These are phyloP conservation scores for Phoeniculus purpureus DNA, from an alignment of 2,797 vertebrate genomes.

Conservation along the genomic window DNA sequence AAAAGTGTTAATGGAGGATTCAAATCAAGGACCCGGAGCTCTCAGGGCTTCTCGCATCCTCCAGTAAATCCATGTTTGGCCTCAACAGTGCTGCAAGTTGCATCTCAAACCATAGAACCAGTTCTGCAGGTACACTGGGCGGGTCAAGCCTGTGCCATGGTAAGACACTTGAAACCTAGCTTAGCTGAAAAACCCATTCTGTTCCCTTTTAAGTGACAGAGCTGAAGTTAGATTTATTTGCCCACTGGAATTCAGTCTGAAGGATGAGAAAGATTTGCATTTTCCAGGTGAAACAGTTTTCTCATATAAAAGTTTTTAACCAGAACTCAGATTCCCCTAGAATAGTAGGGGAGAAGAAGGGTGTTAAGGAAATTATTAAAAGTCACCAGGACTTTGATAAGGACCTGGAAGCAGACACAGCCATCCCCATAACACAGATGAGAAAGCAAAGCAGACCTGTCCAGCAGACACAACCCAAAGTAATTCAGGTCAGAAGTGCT, in stretches of 20 bases:
- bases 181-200: neutral
- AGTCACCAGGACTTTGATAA: neutral
- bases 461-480: slow-evolving; percentile 12
- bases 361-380: neutral
- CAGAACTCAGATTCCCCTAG: neutral
- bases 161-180: neutral
- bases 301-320: neutral
- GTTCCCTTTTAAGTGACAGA: neutral
- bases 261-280: neutral
- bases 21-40: neutral
- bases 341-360: neutral
- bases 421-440: neutral
- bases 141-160: neutral
- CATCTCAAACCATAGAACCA: neutral
- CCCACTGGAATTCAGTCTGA: neutral
- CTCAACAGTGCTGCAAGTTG: neutral
- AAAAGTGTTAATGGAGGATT: neutral
- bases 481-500: slow-evolving; percentile 16
- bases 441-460: neutral
- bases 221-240: neutral
- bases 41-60: neutral
- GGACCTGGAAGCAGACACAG: slow-evolving; percentile 4
- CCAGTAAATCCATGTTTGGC: neutral
- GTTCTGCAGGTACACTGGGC: rapidly evolving
- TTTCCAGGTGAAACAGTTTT: neutral